Percentiles rank a stretch among this genome's conserved stretches.
Evolutionary conservation across 2,888 invertebrate genomes (phyloP).

Genomic region (Scelioninae gen. 2): DNA sequence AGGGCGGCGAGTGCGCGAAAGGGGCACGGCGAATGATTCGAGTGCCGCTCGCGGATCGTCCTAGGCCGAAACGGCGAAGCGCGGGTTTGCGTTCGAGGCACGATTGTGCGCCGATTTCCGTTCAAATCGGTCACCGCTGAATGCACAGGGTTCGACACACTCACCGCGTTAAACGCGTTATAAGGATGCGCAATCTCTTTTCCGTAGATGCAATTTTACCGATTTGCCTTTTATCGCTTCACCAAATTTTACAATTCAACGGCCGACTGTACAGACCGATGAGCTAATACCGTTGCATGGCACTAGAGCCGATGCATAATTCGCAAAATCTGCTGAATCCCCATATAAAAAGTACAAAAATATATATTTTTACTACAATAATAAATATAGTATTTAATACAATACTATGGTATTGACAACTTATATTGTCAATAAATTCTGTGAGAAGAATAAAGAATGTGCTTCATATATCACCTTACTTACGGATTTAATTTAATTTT

Average conservation of each 20-base stretch:
- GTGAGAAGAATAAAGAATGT: too few relatives aligned
- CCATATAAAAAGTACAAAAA: constrained; percentile 65
- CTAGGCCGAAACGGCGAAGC: too few relatives aligned
- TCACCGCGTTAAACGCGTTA: constrained; percentile 9
- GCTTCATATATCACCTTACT: too few relatives aligned
- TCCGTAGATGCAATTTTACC: constrained; percentile 42
- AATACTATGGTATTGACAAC: too few relatives aligned
- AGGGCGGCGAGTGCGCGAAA: constrained; percentile 30
- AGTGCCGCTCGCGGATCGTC: too few relatives aligned
- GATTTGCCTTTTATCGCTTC: constrained; percentile 36
- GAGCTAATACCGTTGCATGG: constrained; percentile 36
- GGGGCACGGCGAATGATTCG: constrained; percentile 14
- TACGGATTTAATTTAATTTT: too few relatives aligned
- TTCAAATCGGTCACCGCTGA: constrained; percentile 21
- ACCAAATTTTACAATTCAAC: constrained; percentile 45
- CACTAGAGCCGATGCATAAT: constrained; percentile 43
- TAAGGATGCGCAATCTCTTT: constrained; percentile 54
- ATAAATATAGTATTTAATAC: too few relatives aligned
- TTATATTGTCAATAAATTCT: too few relatives aligned
- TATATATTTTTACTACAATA: constrained; percentile 64
- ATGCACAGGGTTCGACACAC: constrained; percentile 18
- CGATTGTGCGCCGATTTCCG: too few relatives aligned
- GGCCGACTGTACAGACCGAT: constrained; percentile 27
- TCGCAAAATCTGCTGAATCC: constrained; percentile 58
- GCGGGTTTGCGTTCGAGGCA: too few relatives aligned